Evolutionary conservation across 1,140 invertebrate genomes (phyloP).

Genomic region (Penaeus japonicus): DNA sequence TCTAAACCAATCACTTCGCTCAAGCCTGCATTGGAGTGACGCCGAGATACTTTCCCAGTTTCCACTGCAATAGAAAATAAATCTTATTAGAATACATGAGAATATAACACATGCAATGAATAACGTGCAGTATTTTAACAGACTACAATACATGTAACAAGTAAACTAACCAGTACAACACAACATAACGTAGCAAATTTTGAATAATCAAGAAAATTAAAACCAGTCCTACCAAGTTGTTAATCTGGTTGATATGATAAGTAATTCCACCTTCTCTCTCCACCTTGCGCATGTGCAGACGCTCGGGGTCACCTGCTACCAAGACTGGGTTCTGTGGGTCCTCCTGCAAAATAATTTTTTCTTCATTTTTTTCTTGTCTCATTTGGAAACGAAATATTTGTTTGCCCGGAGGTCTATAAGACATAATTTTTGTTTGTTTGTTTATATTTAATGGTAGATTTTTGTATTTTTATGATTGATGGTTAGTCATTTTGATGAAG

Average conservation of each 20-base stretch:
- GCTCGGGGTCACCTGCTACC: conserved; percentile 87
- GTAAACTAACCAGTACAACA: too few relatives aligned
- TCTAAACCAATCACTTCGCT: too few relatives aligned
- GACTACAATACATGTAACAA: too few relatives aligned
- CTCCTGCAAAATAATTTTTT: conserved; percentile 65
- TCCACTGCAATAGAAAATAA: conserved; percentile 2
- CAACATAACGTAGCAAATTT: too few relatives aligned
- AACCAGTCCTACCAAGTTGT: conserved; percentile 28
- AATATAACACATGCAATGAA: too few relatives aligned
- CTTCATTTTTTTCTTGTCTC: background rate
- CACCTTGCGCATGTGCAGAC: conserved; percentile 73
- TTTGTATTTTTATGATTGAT: too few relatives aligned
- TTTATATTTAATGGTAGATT: too few relatives aligned
- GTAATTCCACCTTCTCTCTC: conserved; percentile 76
- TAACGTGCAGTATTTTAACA: too few relatives aligned
- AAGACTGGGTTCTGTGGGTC: conserved; percentile 75
- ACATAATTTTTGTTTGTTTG: too few relatives aligned
- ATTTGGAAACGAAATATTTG: conserved; percentile 1
- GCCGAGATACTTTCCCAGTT: conserved; percentile 14
- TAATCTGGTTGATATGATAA: conserved; percentile 80
- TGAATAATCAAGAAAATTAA: background rate
- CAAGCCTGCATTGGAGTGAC: background rate
- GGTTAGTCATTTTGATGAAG: too few relatives aligned
- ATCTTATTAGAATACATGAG: background rate
- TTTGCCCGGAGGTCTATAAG: too few relatives aligned